Evolutionary conservation across 1,140 invertebrate species (phyloP).

Genomic region (Dufourea novaeangliae): DNA sequence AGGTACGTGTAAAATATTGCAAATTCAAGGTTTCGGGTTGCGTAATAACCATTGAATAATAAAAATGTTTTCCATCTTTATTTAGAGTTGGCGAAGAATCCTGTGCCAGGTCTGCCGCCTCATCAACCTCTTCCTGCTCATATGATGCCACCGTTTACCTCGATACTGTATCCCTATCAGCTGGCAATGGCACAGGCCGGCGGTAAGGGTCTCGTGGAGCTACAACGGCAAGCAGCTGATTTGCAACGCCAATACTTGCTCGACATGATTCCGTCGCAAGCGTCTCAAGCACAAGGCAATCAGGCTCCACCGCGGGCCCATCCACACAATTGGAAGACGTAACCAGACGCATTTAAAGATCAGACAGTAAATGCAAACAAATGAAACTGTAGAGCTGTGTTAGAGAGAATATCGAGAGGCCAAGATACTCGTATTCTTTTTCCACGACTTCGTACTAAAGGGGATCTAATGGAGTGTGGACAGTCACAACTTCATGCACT

Average conservation of each 20-base stretch:
- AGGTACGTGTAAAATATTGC: constrained; percentile 80
- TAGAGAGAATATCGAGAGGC: constrained; percentile 37
- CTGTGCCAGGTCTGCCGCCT: constrained; percentile 81
- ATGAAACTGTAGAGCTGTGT: constrained; percentile 42
- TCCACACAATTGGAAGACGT: constrained; percentile 81
- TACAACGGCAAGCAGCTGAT: constrained; percentile 91
- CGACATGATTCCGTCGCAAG: constrained; percentile 94
- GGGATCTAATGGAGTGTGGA: constrained; percentile 16
- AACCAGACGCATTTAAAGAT: constrained; percentile 75
- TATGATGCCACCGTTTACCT: constrained; percentile 91
- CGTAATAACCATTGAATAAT: background rate
- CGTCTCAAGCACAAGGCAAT: constrained; percentile 77
- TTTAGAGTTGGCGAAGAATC: constrained; percentile 81
- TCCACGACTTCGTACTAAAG: constrained; percentile 31
- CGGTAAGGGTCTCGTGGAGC: constrained; percentile 86
- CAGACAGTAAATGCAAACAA: constrained; percentile 51
- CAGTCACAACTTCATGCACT: constrained; percentile 13
- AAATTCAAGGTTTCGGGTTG: background rate
- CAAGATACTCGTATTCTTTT: constrained; percentile 42
- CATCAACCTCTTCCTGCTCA: constrained; percentile 88
- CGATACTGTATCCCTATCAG: constrained; percentile 93
- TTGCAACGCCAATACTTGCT: constrained; percentile 97
- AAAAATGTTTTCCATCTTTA: constrained; percentile 24
- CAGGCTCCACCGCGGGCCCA: constrained; percentile 78
- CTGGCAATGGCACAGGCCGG: constrained; percentile 89